These are phyloP conservation scores for Tragopan temminckii DNA, from an alignment of 2,797 vertebrate genomes.

Conservation along the genomic window DNA sequence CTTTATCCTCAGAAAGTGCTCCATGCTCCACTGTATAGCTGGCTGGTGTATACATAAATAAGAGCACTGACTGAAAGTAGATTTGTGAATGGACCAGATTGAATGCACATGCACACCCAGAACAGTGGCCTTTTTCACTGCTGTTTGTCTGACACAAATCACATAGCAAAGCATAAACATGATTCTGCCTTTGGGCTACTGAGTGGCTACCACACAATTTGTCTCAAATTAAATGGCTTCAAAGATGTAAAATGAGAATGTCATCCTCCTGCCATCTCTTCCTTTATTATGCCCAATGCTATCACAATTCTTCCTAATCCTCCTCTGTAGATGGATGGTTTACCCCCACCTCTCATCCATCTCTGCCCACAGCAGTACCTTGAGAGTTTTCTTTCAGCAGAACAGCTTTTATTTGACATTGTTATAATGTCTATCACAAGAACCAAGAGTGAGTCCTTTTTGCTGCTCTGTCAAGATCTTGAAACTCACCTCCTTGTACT, in stretches of 20 bases:
- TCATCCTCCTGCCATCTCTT: conserved; percentile 22
- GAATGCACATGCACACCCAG: not conserved
- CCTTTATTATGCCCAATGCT: not conserved
- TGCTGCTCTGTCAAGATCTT: conserved; percentile 50
- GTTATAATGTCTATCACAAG: not conserved
- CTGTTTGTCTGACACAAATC: not conserved
- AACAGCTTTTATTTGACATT: conserved; percentile 27
- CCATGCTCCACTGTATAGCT: conserved; percentile 4
- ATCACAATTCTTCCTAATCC: not conserved
- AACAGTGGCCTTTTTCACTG: conserved; percentile 1
- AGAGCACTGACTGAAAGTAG: not conserved
- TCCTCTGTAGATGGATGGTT: not conserved
- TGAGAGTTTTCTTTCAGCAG: not conserved
- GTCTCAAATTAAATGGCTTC: conserved; percentile 34
- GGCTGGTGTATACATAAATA: conserved; percentile 10
- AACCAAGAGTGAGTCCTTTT: not conserved
- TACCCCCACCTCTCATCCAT: not conserved
- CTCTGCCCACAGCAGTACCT: not conserved
- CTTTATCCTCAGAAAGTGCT: not conserved
- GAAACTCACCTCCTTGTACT: conserved; percentile 58
- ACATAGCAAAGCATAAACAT: not conserved
- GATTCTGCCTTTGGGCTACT: conserved; percentile 20
- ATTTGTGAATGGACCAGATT: conserved; percentile 30
- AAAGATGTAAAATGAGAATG: not conserved
- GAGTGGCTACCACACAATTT: not conserved